Evolutionary conservation across 2,888 invertebrate genomes (phyloP), one percentile per base, ranked within the genome.

Genomic region (Chamaedrilus cognettii): DNA sequence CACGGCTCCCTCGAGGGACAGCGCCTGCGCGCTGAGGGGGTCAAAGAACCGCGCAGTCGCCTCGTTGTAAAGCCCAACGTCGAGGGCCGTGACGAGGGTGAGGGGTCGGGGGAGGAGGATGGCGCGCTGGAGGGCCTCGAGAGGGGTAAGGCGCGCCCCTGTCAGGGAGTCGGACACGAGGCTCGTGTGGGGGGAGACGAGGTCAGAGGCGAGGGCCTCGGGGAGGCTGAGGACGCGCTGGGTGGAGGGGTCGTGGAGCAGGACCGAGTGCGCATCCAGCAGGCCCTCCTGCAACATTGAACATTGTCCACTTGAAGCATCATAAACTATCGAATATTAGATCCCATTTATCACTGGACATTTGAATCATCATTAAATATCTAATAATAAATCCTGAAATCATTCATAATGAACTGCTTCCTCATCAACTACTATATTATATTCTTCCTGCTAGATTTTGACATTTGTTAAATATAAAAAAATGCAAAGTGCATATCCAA

Each of bases 161-260:
- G 68, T 50, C 3, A 65, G 66, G n/a, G 75, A 75, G 60, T 81
- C 78, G 26, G 74, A 74, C 2, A 82, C 78, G 55, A 77, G 73
- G 42, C 42, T 91, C 89, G 71, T 91, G 85, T 90, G 89, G 51
- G 90, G 88, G 85, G 93, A 91, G 62, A 95, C 87, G 52, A 93
- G 79, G 68, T 91, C 92, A 61, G 87, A 76, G 58, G 77, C 76
- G 42, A 86, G 75, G 1, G 84, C 80, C 33, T 75, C 72, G 19
- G 59, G 35, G 11, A 75, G 60, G 58, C 66, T 73, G 23, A 71
- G 63, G 19, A 75, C 72, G 57, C 68, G 71, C 26, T 72, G 67
- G 52, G 70, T 70, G 2, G 60, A 51, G 11, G 72, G 73, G 52
- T 74, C 74, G 64, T 74, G 73, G 32, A 74, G 52, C 28, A 74